Conservation (phyloP, 1,140 invertebrate genomes). For the Ptiloglossa arizonensis region DNA sequence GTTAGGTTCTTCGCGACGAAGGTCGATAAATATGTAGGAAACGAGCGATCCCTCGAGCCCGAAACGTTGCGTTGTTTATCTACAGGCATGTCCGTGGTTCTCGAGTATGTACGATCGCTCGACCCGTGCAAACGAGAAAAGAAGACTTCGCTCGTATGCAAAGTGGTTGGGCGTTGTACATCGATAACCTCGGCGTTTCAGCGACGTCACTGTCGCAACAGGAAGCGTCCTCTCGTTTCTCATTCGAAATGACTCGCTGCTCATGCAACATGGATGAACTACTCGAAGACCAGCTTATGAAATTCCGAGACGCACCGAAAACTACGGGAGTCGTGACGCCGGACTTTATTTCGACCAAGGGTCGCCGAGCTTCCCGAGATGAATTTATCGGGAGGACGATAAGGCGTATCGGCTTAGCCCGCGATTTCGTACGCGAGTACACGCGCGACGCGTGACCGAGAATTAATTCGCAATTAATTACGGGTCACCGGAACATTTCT, state of each 20-base stretch:
- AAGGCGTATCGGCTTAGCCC: no score
- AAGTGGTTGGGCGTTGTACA: neutral
- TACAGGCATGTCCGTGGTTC: neutral
- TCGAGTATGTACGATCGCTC: no score
- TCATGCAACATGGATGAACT: conserved; percentile 33
- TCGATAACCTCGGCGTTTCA: neutral
- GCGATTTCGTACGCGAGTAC: neutral
- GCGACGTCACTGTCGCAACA: neutral
- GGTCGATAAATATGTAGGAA: no score
- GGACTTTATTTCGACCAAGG: neutral
- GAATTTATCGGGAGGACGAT: neutral
- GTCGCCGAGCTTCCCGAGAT: neutral
- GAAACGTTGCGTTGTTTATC: no score
- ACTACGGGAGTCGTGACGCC: neutral
- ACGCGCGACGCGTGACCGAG: neutral
- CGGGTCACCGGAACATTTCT: no score
- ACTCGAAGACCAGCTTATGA: neutral
- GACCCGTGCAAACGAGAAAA: neutral
- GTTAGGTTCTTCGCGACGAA: no score
- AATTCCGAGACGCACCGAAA: neutral
- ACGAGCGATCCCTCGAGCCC: no score
- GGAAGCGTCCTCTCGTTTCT: neutral
- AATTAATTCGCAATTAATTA: conserved; percentile 25
- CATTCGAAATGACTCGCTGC: neutral
- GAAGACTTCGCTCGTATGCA: conserved; percentile 3